phyloP scores from a whole-genome alignment of 2,888 invertebrate species.

The Autographa gamma region DNA sequence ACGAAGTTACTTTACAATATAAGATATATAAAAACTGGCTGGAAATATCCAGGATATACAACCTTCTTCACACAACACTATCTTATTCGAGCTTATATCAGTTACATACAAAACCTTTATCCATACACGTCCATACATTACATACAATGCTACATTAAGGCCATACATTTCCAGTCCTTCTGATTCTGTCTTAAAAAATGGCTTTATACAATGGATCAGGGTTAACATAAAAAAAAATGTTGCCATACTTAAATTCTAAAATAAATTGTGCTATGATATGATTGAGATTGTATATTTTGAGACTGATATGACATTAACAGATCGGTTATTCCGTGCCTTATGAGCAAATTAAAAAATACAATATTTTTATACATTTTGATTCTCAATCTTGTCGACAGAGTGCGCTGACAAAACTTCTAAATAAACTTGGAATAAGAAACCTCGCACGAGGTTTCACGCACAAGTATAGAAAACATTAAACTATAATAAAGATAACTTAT shows the following conservation, averaged over 20 bases:
- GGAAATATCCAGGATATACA: conserved; percentile 9
- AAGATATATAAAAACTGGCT: background rate
- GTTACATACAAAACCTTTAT: conserved; percentile 5
- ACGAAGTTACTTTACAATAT: background rate
- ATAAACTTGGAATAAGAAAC: background rate
- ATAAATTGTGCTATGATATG: conserved; percentile 29
- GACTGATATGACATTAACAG: conserved; percentile 11
- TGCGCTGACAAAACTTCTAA: no score
- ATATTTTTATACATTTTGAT: background rate
- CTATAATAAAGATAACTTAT: conserved; percentile 34
- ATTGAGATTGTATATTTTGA: conserved; percentile 29
- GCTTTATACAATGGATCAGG: conserved; percentile 2
- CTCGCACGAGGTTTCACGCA: background rate
- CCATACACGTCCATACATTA: conserved; percentile 40
- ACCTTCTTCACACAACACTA: conserved; percentile 17
- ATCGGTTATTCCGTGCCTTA: background rate
- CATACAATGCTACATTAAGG: conserved; percentile 59
- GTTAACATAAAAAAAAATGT: conserved; percentile 16
- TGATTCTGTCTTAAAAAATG: conserved; percentile 26
- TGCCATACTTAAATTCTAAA: conserved; percentile 14
- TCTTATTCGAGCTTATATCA: conserved; percentile 10
- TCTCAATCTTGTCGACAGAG: background rate
- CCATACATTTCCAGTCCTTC: conserved; percentile 61
- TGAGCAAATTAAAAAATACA: background rate
- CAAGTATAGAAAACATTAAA: conserved; percentile 32